Base-by-base conservation (phyloP, 2,113 vertebrate species). In the Callocephalon fimbriatum region DNA sequence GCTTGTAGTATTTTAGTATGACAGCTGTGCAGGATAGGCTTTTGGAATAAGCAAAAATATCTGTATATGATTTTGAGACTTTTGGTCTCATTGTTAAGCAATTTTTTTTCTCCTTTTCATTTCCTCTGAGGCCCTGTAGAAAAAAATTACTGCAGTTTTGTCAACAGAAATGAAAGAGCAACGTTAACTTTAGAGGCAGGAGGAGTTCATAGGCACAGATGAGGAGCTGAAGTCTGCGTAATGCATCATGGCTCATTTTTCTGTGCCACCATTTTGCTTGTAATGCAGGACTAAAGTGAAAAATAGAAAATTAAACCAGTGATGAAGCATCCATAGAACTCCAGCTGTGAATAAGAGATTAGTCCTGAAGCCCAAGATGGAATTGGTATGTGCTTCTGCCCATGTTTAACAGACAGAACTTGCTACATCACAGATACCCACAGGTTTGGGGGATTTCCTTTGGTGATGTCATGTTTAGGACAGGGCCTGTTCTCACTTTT, bases 1-100 rank as follows among this genome's bases (percentile, higher is more conserved):
- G 37, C 32, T 47, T 0, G 0, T 45, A 37, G 91, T 77, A 61
- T 74, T 92, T 94, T 86, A 74, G 80, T 63, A 5, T 68, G 85
- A 67, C 78, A 90, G 74, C 66, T 51, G 68, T 53, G 67, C 53
- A 76, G 50, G 86, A 74, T 23, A 40, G 77, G 88, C 48, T 75
- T 93, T 75, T 62, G 45, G 54, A 92, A 93, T 90, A 90, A 96
- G 84, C 74, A 95, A 77, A 94, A 93, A 71, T 85, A 83, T 85
- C 92, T 88, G 44, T 70, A 16, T 86, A 31, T 62, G 85, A 54
- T 65, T 79, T 88, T 93, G 77, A 86, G 59, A 91, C 72, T 90
- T 88, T 74, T 22, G 25, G 37, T 67, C 73, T 94, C 73, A 44
- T 68, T 86, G 47, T 81, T 72, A 74, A 67, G 40, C 73, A 61